Conservation (phyloP, 30 jellyfish, hydroid and myxozoan species). For the Catostylus mosaicus region DNA sequence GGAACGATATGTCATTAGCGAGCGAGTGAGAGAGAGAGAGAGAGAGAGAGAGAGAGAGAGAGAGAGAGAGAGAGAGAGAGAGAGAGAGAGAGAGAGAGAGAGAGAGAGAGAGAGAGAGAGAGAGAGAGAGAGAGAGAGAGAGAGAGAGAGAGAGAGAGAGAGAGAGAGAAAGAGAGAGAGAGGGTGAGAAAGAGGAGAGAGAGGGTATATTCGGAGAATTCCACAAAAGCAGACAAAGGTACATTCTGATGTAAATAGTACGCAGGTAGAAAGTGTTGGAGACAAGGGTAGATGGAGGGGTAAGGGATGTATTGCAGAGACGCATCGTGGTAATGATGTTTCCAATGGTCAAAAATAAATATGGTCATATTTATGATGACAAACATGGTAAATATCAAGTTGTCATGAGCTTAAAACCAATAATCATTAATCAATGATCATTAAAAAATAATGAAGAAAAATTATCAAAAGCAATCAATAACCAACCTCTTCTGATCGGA, state of each 20-base stretch:
- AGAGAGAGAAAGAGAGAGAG: background rate
- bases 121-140: background rate
- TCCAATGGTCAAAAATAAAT: too few relatives aligned
- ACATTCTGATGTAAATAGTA: too few relatives aligned
- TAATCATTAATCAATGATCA: background rate
- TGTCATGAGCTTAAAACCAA: background rate
- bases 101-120: background rate
- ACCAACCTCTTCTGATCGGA: background rate
- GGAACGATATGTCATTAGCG: background rate
- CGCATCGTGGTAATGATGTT: background rate
- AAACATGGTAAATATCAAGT: background rate
- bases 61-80: background rate
- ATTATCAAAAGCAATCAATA: background rate
- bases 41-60: background rate
- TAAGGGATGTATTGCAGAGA: background rate
- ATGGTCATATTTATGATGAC: background rate
- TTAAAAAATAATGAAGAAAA: background rate
- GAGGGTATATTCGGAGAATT: background rate
- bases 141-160: background rate
- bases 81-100: background rate
- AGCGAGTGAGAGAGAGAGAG: background rate
- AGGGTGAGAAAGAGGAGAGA: background rate
- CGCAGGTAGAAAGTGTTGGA: too few relatives aligned
- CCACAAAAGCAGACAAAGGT: background rate
- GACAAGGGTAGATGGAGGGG: background rate